Conservation (phyloP, 2,113 vertebrate genomes). For the Campylomormyrus numenius region DNA sequence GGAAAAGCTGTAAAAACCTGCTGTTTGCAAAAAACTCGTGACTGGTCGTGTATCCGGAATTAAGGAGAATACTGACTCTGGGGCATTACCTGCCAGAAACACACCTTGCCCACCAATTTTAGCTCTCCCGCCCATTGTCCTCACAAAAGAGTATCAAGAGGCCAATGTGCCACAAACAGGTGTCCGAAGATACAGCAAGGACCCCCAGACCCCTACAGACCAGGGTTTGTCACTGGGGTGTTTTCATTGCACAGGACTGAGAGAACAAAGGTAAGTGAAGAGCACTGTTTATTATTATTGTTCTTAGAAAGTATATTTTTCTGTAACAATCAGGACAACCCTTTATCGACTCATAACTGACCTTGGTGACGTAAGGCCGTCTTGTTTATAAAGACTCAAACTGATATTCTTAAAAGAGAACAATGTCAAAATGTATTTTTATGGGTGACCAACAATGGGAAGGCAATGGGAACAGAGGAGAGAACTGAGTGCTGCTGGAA, state of each 20-base stretch:
- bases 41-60: background rate
- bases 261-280: conserved; percentile 46
- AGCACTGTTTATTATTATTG: conserved; percentile 13
- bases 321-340: background rate
- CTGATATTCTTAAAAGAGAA: background rate
- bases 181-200: conserved; percentile 38
- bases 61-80: background rate
- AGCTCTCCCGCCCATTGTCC: conserved; percentile 42
- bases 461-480: background rate
- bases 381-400: background rate
- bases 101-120: conserved; percentile 47
- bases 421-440: background rate
- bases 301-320: background rate
- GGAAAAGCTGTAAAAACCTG: no score
- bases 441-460: background rate
- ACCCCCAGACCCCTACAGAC: conserved; percentile 12
- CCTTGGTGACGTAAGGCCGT: background rate
- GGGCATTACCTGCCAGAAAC: conserved; percentile 53
- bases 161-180: conserved; percentile 52
- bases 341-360: background rate
- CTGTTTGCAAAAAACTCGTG: no score
- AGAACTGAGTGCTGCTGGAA: background rate
- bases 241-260: conserved; percentile 31
- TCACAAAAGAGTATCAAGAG: conserved; percentile 45
- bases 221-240: conserved; percentile 30